Percentiles rank a stretch among this genome's conserved stretches.
Conservation (phyloP, 2,888 invertebrate genomes). For the Iphiclides podalirius region DNA sequence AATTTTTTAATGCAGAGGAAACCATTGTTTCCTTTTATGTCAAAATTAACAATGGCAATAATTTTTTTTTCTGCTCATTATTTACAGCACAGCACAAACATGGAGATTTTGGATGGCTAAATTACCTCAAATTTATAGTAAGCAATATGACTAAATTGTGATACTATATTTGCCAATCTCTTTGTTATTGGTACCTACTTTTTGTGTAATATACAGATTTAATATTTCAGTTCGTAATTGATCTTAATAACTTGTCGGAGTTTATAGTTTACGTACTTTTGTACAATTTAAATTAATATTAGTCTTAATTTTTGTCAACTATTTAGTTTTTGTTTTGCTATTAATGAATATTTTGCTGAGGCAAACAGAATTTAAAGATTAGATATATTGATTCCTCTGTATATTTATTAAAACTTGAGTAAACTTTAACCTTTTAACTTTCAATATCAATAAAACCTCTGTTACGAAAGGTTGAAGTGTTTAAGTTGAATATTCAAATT, state of each 20-base stretch:
- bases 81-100: too few relatives aligned
- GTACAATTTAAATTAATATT: constrained; percentile 1
- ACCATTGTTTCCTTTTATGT: too few relatives aligned
- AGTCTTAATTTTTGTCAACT: constrained; percentile 4
- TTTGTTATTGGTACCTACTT: constrained; percentile 17
- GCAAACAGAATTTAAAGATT: background rate
- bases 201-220: constrained; percentile 7
- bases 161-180: constrained; percentile 15
- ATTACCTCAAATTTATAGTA: constrained; percentile 22
- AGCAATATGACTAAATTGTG: constrained; percentile 21
- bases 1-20: too few relatives aligned
- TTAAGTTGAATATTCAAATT: too few relatives aligned
- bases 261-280: constrained; percentile 2
- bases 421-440: background rate
- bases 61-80: too few relatives aligned
- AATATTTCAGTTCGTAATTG: constrained; percentile 4
- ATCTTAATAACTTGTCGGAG: constrained; percentile 2
- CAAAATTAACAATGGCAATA: too few relatives aligned
- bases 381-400: background rate
- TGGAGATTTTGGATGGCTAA: constrained; percentile 5
- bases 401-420: background rate
- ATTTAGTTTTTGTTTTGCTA: background rate
- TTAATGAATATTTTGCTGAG: background rate
- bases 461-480: constrained; percentile 1
- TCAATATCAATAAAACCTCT: background rate